Evolutionary conservation across 2,113 vertebrate genomes (phyloP).

Genomic region (Pomatorhinus ruficollis): DNA sequence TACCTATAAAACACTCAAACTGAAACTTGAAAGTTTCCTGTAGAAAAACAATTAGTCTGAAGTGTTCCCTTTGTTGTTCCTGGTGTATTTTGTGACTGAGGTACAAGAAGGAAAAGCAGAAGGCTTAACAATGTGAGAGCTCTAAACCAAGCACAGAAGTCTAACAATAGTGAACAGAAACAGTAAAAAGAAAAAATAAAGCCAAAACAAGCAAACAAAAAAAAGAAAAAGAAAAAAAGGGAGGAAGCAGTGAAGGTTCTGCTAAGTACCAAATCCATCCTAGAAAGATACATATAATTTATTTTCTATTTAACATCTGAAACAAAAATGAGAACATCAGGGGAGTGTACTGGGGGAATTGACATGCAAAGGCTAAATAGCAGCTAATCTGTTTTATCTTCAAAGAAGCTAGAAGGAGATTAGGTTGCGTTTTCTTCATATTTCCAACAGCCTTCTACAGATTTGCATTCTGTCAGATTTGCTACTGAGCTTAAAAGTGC

Average conservation of each 20-base stretch:
- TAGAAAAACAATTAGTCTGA: neutral
- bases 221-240: too few species aligned
- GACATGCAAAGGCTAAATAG: neutral
- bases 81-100: neutral
- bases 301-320: neutral
- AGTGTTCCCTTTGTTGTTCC: neutral
- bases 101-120: neutral
- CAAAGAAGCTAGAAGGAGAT: neutral
- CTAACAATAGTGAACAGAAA: neutral
- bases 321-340: neutral
- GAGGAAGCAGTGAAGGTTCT: neutral
- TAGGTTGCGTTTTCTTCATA: neutral
- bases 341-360: fast-evolving
- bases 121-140: neutral
- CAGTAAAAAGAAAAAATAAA: neutral
- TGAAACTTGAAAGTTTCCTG: neutral
- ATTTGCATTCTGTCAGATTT: conserved; percentile 19
- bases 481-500: neutral
- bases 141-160: neutral
- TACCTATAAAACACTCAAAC: neutral
- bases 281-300: neutral
- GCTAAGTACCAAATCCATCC: neutral
- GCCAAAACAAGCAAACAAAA: neutral
- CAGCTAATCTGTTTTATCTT: neutral
- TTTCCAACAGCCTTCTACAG: neutral